Conservation (phyloP, 2,797 vertebrate genomes). For the Cichlasoma orientale region DNA sequence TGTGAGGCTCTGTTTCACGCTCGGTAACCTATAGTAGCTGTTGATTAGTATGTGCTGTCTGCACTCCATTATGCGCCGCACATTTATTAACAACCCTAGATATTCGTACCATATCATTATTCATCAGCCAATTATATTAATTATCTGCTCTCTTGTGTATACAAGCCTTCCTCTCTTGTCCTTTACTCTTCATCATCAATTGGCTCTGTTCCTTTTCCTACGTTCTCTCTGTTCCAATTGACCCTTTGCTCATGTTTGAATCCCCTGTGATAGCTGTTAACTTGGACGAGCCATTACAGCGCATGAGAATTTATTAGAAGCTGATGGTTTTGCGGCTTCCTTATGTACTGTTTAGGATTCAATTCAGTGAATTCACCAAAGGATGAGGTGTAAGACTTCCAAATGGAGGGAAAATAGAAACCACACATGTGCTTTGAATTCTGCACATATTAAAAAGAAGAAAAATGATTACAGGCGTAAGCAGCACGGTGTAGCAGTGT, state of each 20-base stretch:
- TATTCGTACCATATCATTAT: constrained; percentile 47
- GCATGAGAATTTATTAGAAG: constrained; percentile 40
- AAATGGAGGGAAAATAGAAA: background rate
- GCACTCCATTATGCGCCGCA: background rate
- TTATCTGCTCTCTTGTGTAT: constrained; percentile 48
- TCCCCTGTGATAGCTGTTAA: constrained; percentile 51
- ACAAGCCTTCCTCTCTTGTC: constrained; percentile 42
- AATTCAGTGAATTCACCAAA: background rate
- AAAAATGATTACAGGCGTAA: background rate
- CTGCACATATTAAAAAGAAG: background rate
- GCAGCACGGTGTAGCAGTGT: background rate
- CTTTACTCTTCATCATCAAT: constrained; percentile 34
- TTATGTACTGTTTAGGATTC: constrained; percentile 1
- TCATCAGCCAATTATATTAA: constrained; percentile 52
- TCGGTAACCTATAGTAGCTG: background rate
- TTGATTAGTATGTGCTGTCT: constrained; percentile 25
- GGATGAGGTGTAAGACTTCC: background rate
- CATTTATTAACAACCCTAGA: constrained; percentile 31
- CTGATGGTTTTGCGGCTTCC: constrained; percentile 44
- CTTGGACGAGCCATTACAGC: constrained; percentile 36
- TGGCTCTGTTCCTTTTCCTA: background rate
- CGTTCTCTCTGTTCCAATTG: constrained; percentile 43
- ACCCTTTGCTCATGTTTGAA: constrained; percentile 55
- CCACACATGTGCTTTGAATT: background rate
- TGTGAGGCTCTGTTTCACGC: background rate